Evolutionary conservation across 2,888 invertebrate genomes (phyloP).

Genomic region (Caenorhabditis doughertyi): DNA sequence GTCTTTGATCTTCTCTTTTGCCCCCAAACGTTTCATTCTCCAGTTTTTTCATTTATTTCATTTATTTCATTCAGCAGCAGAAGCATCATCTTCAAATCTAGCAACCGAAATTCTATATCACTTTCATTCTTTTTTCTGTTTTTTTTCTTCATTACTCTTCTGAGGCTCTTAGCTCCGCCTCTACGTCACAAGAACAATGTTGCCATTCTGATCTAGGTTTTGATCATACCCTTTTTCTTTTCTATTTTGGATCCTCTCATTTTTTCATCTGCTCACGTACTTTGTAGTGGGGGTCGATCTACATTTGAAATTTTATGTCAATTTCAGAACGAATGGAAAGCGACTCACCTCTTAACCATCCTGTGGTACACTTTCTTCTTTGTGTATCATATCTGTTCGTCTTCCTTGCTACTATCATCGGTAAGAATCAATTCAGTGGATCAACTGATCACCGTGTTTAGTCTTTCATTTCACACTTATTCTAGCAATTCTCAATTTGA

Average conservation of each 20-base stretch:
- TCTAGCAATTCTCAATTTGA: constrained; percentile 35
- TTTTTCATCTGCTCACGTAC: constrained; percentile 7
- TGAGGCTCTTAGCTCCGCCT: constrained; percentile 17
- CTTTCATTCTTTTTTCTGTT: constrained; percentile 12
- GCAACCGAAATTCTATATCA: constrained; percentile 35
- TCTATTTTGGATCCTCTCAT: neutral
- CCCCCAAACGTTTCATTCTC: constrained; percentile 35
- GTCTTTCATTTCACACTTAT: constrained; percentile 9
- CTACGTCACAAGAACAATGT: constrained; percentile 36
- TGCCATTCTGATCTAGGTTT: constrained; percentile 17
- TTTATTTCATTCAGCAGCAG: constrained; percentile 34
- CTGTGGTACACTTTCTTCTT: constrained; percentile 74
- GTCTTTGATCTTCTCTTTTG: constrained; percentile 35
- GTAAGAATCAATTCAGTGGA: constrained; percentile 61
- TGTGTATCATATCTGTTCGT: constrained; percentile 77
- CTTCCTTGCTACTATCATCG: constrained; percentile 78
- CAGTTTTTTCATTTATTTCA: constrained; percentile 9
- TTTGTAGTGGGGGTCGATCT: constrained; percentile 11
- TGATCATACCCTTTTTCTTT: neutral
- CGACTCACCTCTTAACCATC: constrained; percentile 73
- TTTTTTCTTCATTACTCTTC: neutral
- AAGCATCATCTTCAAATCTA: neutral
- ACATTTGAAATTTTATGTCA: neutral
- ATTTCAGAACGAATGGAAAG: constrained; percentile 64
- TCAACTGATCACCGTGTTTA: constrained; percentile 21